Evolutionary conservation across 2,797 vertebrate genomes (phyloP), one percentile per base, ranked within the genome.

Genomic region (Leptoclinus maculatus): DNA sequence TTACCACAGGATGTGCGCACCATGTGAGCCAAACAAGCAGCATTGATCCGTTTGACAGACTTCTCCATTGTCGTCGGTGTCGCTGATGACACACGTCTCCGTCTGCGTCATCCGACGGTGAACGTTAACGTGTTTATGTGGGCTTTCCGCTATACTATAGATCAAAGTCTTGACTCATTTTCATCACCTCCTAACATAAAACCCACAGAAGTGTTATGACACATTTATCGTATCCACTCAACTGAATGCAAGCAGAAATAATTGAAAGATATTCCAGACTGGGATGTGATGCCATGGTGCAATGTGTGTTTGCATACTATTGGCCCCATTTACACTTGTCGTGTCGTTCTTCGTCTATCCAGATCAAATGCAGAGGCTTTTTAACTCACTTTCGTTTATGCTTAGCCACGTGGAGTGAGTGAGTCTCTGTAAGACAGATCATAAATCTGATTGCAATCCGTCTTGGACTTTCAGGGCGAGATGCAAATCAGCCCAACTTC

Each of bases 1-100:
- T 79, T 78, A 56, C 54, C 5, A 45, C 53, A 29, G 45, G 57
- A 79, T 67, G 62, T 82, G 65, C 16, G 19, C 66, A 36, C 79
- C 65, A 71, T 53, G 34, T 51, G 66, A 82, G 71, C 41, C 38
- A 39, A 49, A 47, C 54, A 71, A 80, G 76, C 34, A 7, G 63
- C 65, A 0, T 74, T 63, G 74, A 70, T 66, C 68, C 36, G 70
- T 72, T 23, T 29, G 47, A 51, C 17, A 56, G 49, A 71, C 43
- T 53, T 32, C 38, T 73, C 19, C n/a, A 2, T 3, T 71, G 80
- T 59, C 76, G 56, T 41, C 41, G 39, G 71, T 76, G 29, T 66
- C 62, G 29, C 41, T 59, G 62, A 75, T 58, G 41, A 41, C 58
- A 41, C 19, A 27, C 25, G n/a, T n/a, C n/a, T n/a, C 9, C 6